These are phyloP conservation scores for Cheilosia vulpina DNA, from an alignment of 2,888 invertebrate genomes.

Conservation along the genomic window DNA sequence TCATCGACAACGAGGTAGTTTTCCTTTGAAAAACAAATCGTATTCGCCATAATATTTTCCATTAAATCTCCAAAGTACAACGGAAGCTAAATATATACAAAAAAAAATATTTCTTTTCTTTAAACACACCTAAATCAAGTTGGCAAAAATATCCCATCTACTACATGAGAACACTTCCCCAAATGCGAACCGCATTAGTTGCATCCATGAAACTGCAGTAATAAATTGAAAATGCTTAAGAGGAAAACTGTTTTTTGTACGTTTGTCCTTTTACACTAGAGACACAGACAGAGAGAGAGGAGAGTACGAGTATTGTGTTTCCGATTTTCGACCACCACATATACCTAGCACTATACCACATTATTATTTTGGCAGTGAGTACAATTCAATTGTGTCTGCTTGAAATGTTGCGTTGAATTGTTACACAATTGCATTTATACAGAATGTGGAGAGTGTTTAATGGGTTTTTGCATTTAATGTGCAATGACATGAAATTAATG, in stretches of 20 bases:
- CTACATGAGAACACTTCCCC: conserved; percentile 26
- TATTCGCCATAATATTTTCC: conserved; percentile 1
- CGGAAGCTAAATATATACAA: conserved; percentile 12
- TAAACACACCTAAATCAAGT: conserved; percentile 39
- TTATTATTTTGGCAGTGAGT: conserved; percentile 69
- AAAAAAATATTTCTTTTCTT: neutral
- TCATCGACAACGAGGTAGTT: neutral
- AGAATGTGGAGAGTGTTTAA: conserved; percentile 39
- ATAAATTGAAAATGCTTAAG: conserved; percentile 67
- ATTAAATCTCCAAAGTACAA: conserved; percentile 8
- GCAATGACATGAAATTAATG: conserved; percentile 53
- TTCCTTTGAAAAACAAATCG: neutral
- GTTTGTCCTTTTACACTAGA: neutral
- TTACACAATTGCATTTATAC: conserved; percentile 13
- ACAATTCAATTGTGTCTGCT: conserved; percentile 58
- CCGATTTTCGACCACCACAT: conserved; percentile 58
- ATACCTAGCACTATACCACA: neutral
- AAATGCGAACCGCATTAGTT: conserved; percentile 58
- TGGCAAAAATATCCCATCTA: conserved; percentile 31
- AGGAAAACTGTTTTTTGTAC: conserved; percentile 26
- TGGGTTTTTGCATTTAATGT: conserved; percentile 60
- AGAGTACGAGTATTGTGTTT: conserved; percentile 40
- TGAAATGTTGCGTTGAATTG: conserved; percentile 31
- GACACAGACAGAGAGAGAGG: conserved; percentile 7
- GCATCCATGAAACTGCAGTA: conserved; percentile 66